Conservation (phyloP, 2,113 vertebrate genomes). For the Leucopsar rothschildi region DNA sequence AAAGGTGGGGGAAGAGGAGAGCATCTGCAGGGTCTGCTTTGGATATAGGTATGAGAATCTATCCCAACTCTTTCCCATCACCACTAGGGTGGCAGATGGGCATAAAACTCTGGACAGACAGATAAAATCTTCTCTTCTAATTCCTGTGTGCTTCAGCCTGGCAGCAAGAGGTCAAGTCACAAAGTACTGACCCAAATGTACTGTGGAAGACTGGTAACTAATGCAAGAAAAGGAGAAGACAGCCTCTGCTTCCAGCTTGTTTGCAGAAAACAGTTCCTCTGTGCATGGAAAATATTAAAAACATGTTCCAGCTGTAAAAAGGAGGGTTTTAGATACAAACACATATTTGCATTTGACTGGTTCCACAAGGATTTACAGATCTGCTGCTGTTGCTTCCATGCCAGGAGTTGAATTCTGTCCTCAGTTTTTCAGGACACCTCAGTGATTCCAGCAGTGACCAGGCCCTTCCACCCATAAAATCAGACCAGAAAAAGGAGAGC, state of each 20-base stretch:
- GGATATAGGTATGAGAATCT: neutral
- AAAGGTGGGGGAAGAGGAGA: neutral
- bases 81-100: fast-evolving
- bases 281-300: neutral
- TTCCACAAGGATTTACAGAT: neutral
- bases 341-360: neutral
- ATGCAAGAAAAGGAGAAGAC: neutral
- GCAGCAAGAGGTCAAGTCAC: neutral
- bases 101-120: neutral
- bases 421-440: neutral
- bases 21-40: neutral
- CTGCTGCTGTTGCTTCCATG: neutral
- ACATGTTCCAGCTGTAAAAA: neutral
- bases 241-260: neutral
- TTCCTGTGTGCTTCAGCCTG: neutral
- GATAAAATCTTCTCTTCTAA: neutral
- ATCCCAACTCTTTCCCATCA: neutral
- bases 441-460: neutral
- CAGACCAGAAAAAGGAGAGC: neutral
- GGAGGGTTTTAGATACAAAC: neutral
- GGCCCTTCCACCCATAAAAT: neutral
- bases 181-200: neutral
- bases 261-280: neutral
- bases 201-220: neutral
- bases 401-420: neutral